Evolutionary conservation across 2,113 vertebrate species (phyloP), one percentile per base, ranked within the genome.

Genomic region (Lucifuga dentata): DNA sequence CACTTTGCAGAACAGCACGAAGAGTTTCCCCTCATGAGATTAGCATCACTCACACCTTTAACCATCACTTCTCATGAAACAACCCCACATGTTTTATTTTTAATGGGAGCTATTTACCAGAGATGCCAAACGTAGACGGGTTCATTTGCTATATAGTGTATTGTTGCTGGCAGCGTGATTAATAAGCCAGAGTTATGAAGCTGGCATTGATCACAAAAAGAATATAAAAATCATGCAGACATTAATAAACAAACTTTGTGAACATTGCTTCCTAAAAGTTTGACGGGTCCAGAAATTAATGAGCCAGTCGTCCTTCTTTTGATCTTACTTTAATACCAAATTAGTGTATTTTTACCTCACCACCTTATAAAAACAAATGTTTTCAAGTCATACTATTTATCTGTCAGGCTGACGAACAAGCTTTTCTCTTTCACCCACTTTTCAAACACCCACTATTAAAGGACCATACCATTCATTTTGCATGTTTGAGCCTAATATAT

Each of bases 61-160:
- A 56, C 63, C 3, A 41, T 60, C 52, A 36, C 36, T 55, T 51
- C 26, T 56, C 39, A 23, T 24, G 45, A 68, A 71, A 65, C n/a
- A 50, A 51, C 45, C 16, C 43, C 67, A 76, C 61, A 57, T 76
- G 68, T 78, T 75, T 77, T 45, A 85, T 52, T 65, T 60, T 67
- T 71, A 64, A 19, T 46, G 55, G 62, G 70, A 58, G 58, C 68
- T 40, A 53, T 19, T 83, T 53, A 64, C 48, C 41, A 29, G 21
- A 36, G 29, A 73, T 5, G 51, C 39, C 52, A 61, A 79, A 62
- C 32, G 3, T n/a, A 40, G 62, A 62, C 56, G 39, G 66, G 24
- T 52, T 77, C 53, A 72, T 68, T 75, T 66, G 50, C 50, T 8
- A 50, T 40, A n/a, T 29, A 29, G 66, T 44, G 53, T 35, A 63